Conservation (phyloP, 2,113 vertebrate genomes). For the Natator depressus region DNA sequence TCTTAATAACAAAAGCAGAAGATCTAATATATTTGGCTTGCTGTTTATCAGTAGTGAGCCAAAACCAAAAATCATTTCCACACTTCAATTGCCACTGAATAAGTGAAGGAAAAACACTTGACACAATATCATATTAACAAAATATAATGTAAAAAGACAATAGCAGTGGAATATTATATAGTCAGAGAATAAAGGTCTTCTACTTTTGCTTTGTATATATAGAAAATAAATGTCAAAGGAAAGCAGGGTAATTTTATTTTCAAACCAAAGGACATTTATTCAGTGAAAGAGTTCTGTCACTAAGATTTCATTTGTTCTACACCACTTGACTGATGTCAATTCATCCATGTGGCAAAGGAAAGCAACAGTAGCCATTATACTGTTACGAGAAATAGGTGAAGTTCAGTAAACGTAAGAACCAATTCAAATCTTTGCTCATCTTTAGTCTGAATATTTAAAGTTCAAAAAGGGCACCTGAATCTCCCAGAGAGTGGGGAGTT, state of each 20-base stretch:
- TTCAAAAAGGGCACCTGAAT: background rate
- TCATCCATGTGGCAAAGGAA: background rate
- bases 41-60: background rate
- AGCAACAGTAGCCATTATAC: background rate
- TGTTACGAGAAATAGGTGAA: accelerated
- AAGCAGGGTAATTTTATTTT: background rate
- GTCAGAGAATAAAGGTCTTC: background rate
- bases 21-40: background rate
- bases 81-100: background rate
- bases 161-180: background rate
- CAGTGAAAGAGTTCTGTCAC: background rate
- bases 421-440: background rate
- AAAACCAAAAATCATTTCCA: background rate
- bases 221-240: background rate
- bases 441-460: background rate
- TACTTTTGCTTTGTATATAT: background rate
- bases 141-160: background rate
- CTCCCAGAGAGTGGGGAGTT: background rate
- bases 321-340: background rate
- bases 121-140: background rate
- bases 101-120: background rate
- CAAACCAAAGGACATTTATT: background rate
- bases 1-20: background rate
- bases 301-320: background rate
- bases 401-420: background rate